A percentile compares a stretch with the other conserved stretches of the same genome.
Evolutionary conservation across 2,888 invertebrate species (phyloP).

Genomic region (Cantharis flavilabris): DNA sequence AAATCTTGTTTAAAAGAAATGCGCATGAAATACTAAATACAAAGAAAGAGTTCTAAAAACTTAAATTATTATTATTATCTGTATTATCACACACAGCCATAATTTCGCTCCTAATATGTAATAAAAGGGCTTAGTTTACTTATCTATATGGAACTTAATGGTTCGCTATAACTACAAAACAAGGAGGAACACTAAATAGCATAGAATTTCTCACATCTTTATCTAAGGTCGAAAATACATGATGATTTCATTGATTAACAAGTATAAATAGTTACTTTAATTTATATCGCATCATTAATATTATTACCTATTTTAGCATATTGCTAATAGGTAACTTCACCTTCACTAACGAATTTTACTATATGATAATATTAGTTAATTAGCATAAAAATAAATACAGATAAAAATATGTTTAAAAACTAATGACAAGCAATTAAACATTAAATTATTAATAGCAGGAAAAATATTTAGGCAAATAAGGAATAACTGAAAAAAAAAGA

Average conservation of each 20-base stretch:
- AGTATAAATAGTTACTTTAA: neutral
- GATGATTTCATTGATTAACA: neutral
- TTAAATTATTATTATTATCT: neutral
- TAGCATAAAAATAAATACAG: neutral
- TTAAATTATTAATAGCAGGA: no score
- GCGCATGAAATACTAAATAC: neutral
- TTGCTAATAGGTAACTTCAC: neutral
- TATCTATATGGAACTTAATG: neutral
- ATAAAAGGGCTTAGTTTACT: neutral
- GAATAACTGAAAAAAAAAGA: no score
- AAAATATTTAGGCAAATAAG: no score
- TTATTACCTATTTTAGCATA: neutral
- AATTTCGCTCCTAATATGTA: neutral
- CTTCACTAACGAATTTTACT: neutral
- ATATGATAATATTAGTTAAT: neutral
- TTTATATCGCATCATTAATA: neutral
- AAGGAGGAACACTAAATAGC: neutral
- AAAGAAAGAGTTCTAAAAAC: neutral
- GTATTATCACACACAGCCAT: neutral
- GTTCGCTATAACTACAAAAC: neutral
- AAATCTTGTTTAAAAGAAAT: neutral
- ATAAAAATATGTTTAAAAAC: neutral
- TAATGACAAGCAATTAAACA: no score
- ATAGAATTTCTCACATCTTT: neutral
- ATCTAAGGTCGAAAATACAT: neutral